Base-by-base conservation (phyloP, 1,140 invertebrate species). In the Drosophila virilis region DNA sequence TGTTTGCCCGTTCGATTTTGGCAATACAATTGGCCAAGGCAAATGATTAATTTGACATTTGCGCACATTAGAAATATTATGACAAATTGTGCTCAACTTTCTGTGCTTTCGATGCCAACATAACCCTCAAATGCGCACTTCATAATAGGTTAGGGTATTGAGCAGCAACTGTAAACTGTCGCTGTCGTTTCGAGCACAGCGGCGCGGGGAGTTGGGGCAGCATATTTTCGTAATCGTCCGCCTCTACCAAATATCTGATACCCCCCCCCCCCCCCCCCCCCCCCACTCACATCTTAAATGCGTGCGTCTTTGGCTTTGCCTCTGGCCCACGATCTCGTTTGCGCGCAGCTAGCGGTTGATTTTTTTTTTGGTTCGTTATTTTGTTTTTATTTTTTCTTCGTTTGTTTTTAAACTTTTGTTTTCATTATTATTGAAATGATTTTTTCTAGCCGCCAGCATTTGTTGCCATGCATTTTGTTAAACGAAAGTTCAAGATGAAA, bases 391-490 rank as follows among this genome's bases (percentile, higher is more conserved):
- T 3, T 43, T 61, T 43, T 62, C 32, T 59, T 61, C 51, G 50
- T 61, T 84, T 84, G 84, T 69, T 88, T 79, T 79, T 7, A 76
- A 85, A 88, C 84, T 83, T 88, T 88, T 89, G 80, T 77, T 83
- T 89, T 88, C 80, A 88, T 89, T 88, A 79, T 86, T 79, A 83
- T 86, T 86, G 72, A 83, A 89, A 88, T 89, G 54, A 9, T 17
- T 82, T 79, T 88, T 77, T 88, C 76, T 89, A 88, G 83, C 83
- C 83, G 58, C 64, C 40, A 88, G 84, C 73, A 45, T 38, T 33
- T 37, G 59, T 38, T 42, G 37, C 17, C 37, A 40, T 74, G 70
- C 45, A 55, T 74, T 61, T 72, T 45, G 37, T 74, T 69, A 68
- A 85, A 81, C 64, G 83, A 86, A 86, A 88, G 83, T 88, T 82